Conservation (phyloP, 2,888 invertebrate genomes). For the Melanchra persicariae region DNA sequence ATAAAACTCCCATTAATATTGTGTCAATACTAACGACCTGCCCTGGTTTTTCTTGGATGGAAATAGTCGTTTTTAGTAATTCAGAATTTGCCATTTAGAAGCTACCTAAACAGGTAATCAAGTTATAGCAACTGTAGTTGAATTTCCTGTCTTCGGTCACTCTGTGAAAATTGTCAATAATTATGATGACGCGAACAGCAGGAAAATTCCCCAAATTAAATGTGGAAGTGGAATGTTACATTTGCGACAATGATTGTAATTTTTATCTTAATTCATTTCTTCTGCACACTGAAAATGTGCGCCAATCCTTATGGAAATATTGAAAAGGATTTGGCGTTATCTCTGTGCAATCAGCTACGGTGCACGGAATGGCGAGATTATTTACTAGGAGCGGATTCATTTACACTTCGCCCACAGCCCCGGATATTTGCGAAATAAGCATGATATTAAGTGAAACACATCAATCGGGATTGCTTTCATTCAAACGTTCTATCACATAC, state of each 20-base stretch:
- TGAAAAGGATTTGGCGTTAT: conserved; percentile 38
- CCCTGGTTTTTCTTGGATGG: conserved; percentile 24
- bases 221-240: background rate
- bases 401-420: conserved; percentile 36
- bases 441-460: conserved; percentile 52
- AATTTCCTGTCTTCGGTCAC: background rate
- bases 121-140: background rate
- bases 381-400: conserved; percentile 32
- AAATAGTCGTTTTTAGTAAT: conserved; percentile 4
- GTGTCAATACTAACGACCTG: conserved; percentile 51
- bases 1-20: conserved; percentile 57
- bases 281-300: background rate
- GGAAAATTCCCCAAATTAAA: conserved; percentile 1
- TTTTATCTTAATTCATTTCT: background rate
- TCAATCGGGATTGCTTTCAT: conserved; percentile 46
- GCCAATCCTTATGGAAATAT: conserved; percentile 23
- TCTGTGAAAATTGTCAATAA: conserved; percentile 8
- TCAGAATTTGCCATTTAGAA: background rate
- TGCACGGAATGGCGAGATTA: conserved; percentile 43
- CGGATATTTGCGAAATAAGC: conserved; percentile 52
- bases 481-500: conserved; percentile 52
- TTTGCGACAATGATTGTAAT: background rate
- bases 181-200: background rate
- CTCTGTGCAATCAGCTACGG: conserved; percentile 42
- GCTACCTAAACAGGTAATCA: background rate